Conservation (phyloP, 2,113 vertebrate species). For the Otolemur garnettii region DNA sequence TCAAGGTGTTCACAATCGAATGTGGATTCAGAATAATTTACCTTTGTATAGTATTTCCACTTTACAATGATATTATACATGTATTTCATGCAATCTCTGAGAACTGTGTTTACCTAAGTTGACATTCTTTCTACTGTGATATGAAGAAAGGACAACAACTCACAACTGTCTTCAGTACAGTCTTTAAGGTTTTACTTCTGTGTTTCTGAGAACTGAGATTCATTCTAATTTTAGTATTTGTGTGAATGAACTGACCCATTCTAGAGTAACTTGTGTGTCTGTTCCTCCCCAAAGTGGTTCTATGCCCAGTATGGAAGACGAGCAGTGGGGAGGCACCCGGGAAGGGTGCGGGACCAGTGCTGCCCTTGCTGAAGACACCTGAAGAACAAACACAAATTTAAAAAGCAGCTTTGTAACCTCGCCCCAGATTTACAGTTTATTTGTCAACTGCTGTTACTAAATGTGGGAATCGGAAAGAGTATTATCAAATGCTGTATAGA, state of each 20-base stretch:
- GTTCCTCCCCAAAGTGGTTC: background rate
- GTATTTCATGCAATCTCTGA: background rate
- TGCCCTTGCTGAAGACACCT: background rate
- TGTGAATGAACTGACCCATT: background rate
- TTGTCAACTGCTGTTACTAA: background rate
- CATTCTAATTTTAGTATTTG: constrained; percentile 23
- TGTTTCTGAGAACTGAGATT: constrained; percentile 42
- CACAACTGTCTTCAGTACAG: background rate
- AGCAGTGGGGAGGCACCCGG: background rate
- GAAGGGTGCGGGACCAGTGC: background rate
- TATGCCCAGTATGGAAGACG: background rate
- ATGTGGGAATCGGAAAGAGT: background rate
- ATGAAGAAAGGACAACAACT: background rate
- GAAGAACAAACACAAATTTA: background rate
- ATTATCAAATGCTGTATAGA: background rate
- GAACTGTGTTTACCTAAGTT: background rate
- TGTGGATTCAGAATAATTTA: background rate
- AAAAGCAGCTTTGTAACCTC: background rate
- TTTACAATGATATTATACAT: background rate
- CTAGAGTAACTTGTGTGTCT: background rate
- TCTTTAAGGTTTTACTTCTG: constrained; percentile 33
- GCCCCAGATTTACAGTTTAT: background rate
- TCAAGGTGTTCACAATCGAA: background rate
- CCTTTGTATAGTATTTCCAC: background rate
- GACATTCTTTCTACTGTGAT: constrained; percentile 28